These are phyloP conservation scores for Polymixis flavicincta DNA, from an alignment of 2,888 invertebrate genomes.

Conservation along the genomic window DNA sequence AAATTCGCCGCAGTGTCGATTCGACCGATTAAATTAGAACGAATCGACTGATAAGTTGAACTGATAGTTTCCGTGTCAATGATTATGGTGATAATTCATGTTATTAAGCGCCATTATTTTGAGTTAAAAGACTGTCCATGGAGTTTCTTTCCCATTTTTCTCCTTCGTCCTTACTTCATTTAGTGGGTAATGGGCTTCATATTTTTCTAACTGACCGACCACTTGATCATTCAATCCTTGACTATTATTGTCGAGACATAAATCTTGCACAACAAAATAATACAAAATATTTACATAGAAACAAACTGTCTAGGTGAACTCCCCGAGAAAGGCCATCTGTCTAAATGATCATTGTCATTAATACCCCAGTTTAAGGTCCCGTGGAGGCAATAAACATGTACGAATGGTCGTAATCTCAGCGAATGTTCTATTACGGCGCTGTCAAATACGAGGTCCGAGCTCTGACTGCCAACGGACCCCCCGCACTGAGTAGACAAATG, in stretches of 20 bases:
- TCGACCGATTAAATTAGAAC: too few species aligned
- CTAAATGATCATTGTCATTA: constrained; percentile 52
- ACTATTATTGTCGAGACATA: neutral
- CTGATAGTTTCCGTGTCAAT: too few species aligned
- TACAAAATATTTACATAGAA: constrained; percentile 10
- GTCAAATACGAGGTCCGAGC: constrained; percentile 35
- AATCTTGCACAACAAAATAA: neutral
- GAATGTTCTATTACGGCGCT: constrained; percentile 56
- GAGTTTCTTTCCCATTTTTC: too few species aligned
- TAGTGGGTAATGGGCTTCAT: too few species aligned
- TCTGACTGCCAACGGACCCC: constrained; percentile 34
- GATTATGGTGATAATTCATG: too few species aligned
- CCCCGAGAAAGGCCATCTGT: constrained; percentile 24
- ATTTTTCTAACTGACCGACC: too few species aligned
- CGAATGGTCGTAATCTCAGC: constrained; percentile 53
- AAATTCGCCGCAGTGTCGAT: too few species aligned
- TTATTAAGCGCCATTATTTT: too few species aligned
- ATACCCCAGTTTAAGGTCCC: constrained; percentile 44
- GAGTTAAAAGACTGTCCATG: too few species aligned
- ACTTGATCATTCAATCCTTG: neutral
- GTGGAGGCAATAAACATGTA: constrained; percentile 53
- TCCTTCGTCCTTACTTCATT: too few species aligned
- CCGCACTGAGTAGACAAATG: neutral
- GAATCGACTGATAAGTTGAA: too few species aligned
- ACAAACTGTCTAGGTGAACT: constrained; percentile 14